phyloP scores from a whole-genome alignment of 2,113 vertebrate genomes.

The Ochotona curzoniae region DNA sequence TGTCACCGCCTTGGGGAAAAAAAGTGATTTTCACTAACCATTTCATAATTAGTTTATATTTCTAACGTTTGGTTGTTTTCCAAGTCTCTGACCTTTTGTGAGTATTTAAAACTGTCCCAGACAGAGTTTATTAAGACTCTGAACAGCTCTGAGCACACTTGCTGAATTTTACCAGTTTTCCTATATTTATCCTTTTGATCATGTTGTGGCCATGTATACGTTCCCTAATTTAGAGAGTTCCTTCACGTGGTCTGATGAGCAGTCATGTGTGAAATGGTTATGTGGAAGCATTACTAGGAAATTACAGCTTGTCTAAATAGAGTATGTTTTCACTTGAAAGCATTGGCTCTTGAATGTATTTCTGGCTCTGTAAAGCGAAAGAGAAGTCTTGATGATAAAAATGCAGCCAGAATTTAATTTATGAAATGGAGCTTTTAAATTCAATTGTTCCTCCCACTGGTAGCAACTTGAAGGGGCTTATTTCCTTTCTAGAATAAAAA shows the following conservation, averaged over 20 bases:
- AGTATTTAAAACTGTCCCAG: background rate
- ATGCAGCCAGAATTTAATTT: slow-evolving; percentile 64
- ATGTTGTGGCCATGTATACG: background rate
- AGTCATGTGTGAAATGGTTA: slow-evolving; percentile 4
- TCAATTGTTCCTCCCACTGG: slow-evolving; percentile 44
- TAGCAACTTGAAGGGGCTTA: slow-evolving; percentile 40
- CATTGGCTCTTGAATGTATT: slow-evolving; percentile 44
- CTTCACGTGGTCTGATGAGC: background rate
- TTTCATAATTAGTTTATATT: slow-evolving; percentile 27
- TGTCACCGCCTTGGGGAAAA: background rate
- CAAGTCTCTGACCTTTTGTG: background rate
- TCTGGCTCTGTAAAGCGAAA: slow-evolving; percentile 31
- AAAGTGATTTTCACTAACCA: background rate
- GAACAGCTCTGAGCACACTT: background rate
- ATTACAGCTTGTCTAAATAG: slow-evolving; percentile 55
- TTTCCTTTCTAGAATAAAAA: slow-evolving; percentile 62
- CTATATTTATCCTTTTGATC: slow-evolving; percentile 27
- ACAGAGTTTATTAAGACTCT: slow-evolving; percentile 12
- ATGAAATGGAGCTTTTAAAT: slow-evolving; percentile 64
- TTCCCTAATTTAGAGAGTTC: background rate
- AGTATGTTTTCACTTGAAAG: slow-evolving; percentile 64
- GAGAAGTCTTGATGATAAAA: slow-evolving; percentile 36
- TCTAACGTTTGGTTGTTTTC: background rate
- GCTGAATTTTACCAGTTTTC: slow-evolving; percentile 3
- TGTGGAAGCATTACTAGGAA: slow-evolving; percentile 12